Evolutionary conservation across 2,797 vertebrate species (phyloP).

Genomic region (Lacerta viridis): DNA sequence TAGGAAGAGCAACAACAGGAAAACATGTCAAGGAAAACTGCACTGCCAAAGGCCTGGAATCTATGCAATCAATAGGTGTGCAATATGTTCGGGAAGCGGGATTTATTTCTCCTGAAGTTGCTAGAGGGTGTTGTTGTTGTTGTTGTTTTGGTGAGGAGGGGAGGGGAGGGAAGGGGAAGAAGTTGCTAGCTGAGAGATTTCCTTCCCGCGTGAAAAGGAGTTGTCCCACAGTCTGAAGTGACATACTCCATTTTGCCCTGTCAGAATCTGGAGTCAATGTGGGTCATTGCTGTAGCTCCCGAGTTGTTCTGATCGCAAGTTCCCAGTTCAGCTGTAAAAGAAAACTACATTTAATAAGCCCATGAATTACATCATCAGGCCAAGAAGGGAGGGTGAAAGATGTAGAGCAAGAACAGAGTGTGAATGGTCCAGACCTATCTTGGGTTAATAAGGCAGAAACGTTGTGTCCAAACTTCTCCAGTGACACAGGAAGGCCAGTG

Average conservation of each 20-base stretch:
- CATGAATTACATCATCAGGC: no score
- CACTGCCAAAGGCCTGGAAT: constrained; percentile 44
- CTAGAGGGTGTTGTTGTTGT: no score
- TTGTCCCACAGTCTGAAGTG: neutral
- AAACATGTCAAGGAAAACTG: constrained; percentile 24
- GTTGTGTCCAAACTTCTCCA: neutral
- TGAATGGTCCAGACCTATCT: neutral
- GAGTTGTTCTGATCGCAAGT: no score
- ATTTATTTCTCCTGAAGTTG: no score
- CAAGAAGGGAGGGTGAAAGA: no score
- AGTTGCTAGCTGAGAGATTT: neutral
- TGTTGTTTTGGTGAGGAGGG: no score
- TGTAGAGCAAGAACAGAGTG: neutral
- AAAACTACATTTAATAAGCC: no score
- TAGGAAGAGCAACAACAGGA: constrained; percentile 36
- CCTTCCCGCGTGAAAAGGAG: neutral
- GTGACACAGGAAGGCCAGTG: neutral
- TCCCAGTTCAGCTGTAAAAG: no score
- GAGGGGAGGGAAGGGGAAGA: no score
- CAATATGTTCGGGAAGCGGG: no score
- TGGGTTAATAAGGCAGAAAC: neutral
- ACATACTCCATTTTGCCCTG: neutral
- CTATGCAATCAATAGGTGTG: constrained; percentile 50
- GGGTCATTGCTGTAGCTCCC: no score
- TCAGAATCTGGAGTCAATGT: neutral